These are phyloP conservation scores for Gymnoscelis rufifasciata DNA, from an alignment of 2,888 invertebrate genomes.

Conservation along the genomic window DNA sequence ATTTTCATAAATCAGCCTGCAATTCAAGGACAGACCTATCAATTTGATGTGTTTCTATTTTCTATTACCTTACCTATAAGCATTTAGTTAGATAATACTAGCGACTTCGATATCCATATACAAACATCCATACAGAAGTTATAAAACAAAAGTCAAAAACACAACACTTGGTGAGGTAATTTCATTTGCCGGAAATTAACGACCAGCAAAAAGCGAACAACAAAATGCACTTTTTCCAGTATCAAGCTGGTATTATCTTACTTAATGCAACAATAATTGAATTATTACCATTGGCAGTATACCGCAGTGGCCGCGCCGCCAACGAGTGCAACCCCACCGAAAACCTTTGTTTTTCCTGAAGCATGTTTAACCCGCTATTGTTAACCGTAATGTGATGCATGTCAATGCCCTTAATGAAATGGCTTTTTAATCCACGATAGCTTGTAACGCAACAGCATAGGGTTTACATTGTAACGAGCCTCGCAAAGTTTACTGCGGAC, in stretches of 20 bases:
- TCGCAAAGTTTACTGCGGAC: conserved; percentile 31
- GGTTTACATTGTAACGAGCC: conserved; percentile 18
- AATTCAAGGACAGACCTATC: no score
- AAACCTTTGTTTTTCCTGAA: conserved; percentile 39
- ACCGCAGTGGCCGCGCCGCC: conserved; percentile 24
- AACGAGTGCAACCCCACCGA: conserved; percentile 22
- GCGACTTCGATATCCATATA: no score
- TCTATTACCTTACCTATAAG: no score
- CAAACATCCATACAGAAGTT: neutral
- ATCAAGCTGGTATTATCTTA: conserved; percentile 7
- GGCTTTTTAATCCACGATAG: conserved; percentile 28
- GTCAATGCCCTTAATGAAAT: conserved; percentile 61
- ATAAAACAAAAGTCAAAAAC: neutral
- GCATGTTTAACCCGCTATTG: conserved; percentile 46
- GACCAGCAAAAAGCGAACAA: neutral
- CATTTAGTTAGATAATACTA: no score
- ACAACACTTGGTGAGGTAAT: conserved; percentile 1
- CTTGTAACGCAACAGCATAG: conserved; percentile 16
- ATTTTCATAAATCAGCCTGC: no score
- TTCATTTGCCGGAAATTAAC: neutral
- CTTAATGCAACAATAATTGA: conserved; percentile 28
- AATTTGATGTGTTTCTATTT: no score
- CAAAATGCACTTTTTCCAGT: conserved; percentile 9
- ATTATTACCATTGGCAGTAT: conserved; percentile 13
- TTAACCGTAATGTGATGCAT: conserved; percentile 54